Evolutionary conservation across 2,797 vertebrate species (phyloP), one percentile per base, ranked within the genome.

Genomic region (Hafferia zeledoni): DNA sequence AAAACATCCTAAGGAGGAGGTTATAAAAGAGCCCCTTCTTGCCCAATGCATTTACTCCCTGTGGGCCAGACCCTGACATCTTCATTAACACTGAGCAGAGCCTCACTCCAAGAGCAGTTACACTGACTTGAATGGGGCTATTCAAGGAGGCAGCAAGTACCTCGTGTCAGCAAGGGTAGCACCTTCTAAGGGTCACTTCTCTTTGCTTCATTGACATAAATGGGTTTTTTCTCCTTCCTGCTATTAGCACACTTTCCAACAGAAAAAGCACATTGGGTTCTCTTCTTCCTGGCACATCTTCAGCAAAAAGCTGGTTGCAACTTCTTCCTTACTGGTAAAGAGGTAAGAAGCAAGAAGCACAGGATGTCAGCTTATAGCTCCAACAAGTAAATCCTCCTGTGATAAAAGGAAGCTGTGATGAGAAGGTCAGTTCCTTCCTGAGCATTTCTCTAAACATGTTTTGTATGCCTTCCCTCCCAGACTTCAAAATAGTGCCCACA

Each of bases 21-120:
- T 88, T 95, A 94, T 93, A 93, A 94, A 96, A 95, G 72, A 95
- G 63, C 77, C 79, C 77, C 85, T 94, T 96, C 94, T 97, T 97
- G 81, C 93, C 95, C 87, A 96, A 89, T 4, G 3, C 60, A 44
- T 74, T 89, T 67, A 93, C 89, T 91, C 87, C 85, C 85, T 0
- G 0, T 24, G 83, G 87, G 70, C 67, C 59, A 88, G 55, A 88
- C 61, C 79, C 94, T 10, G 85, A 95, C 93, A 91, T 94, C 87
- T 94, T 89, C 87, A 93, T 93, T 94, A 88, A 94, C 77, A 59
- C 67, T 93, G 85, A 90, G 91, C 83, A 94, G 93, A 93, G 83
- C 70, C 67, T 85, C 10, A 2, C 70, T 79, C 56, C 77, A 79
- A 55, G 60, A 64, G 72, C 83, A 86, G 77, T 57, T 53, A 33